These are phyloP conservation scores for Litoditis marina DNA, from an alignment of 2,888 invertebrate genomes.

Conservation along the genomic window DNA sequence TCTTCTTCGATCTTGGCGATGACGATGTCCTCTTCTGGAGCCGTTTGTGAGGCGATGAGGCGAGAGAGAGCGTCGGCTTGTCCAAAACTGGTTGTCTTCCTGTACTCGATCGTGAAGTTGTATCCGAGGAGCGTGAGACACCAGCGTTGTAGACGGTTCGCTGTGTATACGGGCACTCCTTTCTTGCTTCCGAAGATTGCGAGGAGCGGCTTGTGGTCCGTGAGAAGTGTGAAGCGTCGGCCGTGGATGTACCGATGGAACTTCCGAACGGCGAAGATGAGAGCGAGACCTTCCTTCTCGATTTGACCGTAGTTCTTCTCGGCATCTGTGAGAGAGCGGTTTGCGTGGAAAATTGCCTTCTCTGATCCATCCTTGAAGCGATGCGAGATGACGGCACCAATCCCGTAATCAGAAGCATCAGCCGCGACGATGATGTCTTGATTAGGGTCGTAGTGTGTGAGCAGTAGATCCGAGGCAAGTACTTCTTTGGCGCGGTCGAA, in stretches of 20 bases:
- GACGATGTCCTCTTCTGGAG: conserved; percentile 18
- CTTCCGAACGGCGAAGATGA: conserved; percentile 62
- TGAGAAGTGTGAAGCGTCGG: conserved; percentile 60
- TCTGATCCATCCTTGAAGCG: conserved; percentile 46
- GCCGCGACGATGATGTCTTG: conserved; percentile 58
- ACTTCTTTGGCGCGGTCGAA: no score
- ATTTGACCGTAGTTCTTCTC: conserved; percentile 43
- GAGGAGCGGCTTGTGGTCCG: conserved; percentile 60
- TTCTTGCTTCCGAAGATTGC: conserved; percentile 38
- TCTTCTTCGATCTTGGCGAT: no score
- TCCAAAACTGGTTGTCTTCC: conserved; percentile 49
- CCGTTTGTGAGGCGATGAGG: conserved; percentile 18
- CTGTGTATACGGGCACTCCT: conserved; percentile 49
- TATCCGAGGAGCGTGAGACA: conserved; percentile 58
- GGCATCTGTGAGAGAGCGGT: conserved; percentile 22
- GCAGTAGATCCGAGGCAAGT: no score
- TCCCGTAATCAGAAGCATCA: conserved; percentile 62
- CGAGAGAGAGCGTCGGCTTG: conserved; percentile 61
- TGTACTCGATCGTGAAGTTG: conserved; percentile 57
- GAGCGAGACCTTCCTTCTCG: conserved; percentile 60
- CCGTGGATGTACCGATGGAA: conserved; percentile 64
- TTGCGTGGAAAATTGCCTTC: conserved; percentile 36
- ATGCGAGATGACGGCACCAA: conserved; percentile 49
- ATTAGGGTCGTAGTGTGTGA: conserved; percentile 58
- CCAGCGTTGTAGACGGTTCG: conserved; percentile 55